Evolutionary conservation across 2,113 vertebrate genomes (phyloP).

Genomic region (Caranx ignobilis): DNA sequence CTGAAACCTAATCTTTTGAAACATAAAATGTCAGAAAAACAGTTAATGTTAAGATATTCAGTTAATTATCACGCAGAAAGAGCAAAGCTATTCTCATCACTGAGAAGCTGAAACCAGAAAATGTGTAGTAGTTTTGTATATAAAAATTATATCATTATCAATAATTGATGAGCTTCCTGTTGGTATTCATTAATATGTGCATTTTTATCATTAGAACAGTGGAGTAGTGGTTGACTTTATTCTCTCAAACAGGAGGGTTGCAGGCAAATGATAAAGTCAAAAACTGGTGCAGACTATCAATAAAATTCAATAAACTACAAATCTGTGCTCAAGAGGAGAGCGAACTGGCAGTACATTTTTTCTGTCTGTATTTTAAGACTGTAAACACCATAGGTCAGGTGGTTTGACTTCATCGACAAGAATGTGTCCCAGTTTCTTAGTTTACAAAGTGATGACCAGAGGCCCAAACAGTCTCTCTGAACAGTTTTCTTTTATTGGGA

Average conservation of each 20-base stretch:
- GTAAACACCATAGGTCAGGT: conserved; percentile 14
- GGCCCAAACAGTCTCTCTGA: neutral
- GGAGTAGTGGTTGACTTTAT: neutral
- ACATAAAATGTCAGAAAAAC: neutral
- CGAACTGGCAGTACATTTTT: neutral
- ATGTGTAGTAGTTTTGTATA: too few relatives aligned
- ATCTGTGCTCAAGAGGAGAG: neutral
- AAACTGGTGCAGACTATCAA: neutral
- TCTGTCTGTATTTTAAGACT: conserved; percentile 18
- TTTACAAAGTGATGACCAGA: conserved; percentile 19
- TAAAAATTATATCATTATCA: neutral
- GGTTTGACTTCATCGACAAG: conserved; percentile 14
- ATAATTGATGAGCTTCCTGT: too few relatives aligned
- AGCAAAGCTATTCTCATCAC: neutral
- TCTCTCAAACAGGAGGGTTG: too few relatives aligned
- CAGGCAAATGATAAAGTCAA: neutral
- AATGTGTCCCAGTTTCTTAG: conserved; percentile 20
- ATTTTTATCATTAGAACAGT: neutral
- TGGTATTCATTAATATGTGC: neutral
- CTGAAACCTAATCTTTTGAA: neutral
- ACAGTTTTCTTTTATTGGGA: neutral
- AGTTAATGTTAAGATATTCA: neutral
- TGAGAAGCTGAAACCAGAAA: neutral
- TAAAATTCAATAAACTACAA: neutral
- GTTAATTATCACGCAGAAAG: neutral